Percentiles rank a stretch among this genome's conserved stretches.
phyloP scores from a whole-genome alignment of 2,888 invertebrate genomes.

The Meloe dianella region DNA sequence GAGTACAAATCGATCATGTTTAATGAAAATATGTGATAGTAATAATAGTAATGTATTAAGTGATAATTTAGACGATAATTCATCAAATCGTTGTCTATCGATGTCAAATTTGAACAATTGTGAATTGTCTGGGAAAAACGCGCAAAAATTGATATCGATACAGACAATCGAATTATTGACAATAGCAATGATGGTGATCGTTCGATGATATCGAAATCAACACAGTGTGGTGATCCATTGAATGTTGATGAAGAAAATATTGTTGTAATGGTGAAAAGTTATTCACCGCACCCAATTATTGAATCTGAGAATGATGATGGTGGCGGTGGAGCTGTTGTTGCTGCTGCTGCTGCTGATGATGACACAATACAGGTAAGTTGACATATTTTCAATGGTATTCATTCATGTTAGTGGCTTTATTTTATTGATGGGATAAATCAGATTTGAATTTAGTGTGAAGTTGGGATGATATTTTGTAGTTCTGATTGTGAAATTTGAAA shows the following conservation, averaged over 20 bases:
- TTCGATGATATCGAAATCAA: slow-evolving; percentile 9
- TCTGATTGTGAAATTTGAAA: too few relatives aligned
- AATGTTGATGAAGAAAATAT: slow-evolving; percentile 47
- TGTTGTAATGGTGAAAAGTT: slow-evolving; percentile 40
- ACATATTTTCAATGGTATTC: too few relatives aligned
- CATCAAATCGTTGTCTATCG: neutral
- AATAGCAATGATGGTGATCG: neutral
- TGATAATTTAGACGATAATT: neutral
- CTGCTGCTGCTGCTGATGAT: neutral
- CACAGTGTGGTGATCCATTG: slow-evolving; percentile 43
- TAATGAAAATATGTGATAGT: neutral
- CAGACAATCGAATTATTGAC: neutral
- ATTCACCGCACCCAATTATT: slow-evolving; percentile 36
- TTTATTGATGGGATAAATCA: too few relatives aligned
- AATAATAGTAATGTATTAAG: neutral
- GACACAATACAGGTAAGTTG: neutral
- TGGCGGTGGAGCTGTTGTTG: neutral
- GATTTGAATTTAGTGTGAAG: too few relatives aligned
- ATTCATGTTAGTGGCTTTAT: too few relatives aligned
- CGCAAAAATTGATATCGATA: neutral
- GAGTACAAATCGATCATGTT: neutral
- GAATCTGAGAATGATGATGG: slow-evolving; percentile 13
- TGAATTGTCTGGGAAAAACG: neutral
- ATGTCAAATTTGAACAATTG: neutral
- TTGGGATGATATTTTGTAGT: too few relatives aligned